A percentile compares a stretch with the other conserved stretches of the same genome.
These are phyloP conservation scores for Globia sparganii DNA, from an alignment of 2,888 invertebrate genomes.

Conservation along the genomic window DNA sequence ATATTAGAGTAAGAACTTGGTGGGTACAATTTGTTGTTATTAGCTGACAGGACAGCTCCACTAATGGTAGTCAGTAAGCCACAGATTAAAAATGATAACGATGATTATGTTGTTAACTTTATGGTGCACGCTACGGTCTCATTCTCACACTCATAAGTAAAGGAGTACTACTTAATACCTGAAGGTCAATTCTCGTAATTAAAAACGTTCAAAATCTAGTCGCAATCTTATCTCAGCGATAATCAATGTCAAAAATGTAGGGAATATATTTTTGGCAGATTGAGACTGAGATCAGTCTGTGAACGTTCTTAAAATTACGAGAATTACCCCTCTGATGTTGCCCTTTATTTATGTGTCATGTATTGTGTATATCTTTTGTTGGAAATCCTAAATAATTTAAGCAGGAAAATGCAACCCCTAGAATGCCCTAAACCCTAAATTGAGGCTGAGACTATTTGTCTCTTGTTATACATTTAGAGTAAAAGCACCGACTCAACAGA, in stretches of 20 bases:
- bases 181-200: too few relatives aligned
- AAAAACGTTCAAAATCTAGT: too few relatives aligned
- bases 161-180: too few relatives aligned
- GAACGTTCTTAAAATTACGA: too few relatives aligned
- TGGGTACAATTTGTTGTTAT: background rate
- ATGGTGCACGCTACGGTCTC: background rate
- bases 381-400: background rate
- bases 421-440: background rate
- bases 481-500: background rate
- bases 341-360: too few relatives aligned
- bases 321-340: too few relatives aligned
- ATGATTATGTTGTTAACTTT: background rate
- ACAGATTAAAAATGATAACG: background rate
- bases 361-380: too few relatives aligned
- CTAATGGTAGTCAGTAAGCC: background rate
- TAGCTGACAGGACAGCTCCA: background rate
- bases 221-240: too few relatives aligned
- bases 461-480: background rate
- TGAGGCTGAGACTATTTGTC: background rate
- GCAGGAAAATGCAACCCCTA: background rate
- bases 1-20: background rate
- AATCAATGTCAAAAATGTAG: too few relatives aligned
- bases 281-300: too few relatives aligned
- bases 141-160: too few relatives aligned
- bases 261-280: too few relatives aligned